These are phyloP conservation scores for Podargus strigoides DNA, from an alignment of 2,797 vertebrate genomes.

Conservation along the genomic window DNA sequence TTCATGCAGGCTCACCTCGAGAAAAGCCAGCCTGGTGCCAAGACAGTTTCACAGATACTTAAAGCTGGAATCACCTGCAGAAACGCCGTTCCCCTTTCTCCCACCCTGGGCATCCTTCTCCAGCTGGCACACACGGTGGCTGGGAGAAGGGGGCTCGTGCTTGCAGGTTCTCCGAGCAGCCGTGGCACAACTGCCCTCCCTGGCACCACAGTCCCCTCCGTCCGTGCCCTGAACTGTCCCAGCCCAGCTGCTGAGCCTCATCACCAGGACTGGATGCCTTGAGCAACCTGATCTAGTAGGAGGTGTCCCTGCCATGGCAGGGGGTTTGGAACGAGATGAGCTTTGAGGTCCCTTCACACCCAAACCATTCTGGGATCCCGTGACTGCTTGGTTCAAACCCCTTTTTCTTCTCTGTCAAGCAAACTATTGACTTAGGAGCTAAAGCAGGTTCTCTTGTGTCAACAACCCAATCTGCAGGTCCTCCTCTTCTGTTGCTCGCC, in stretches of 20 bases:
- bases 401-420: background rate
- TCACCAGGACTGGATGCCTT: too few species aligned
- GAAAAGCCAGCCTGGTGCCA: background rate
- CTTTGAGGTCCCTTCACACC: too few species aligned
- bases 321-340: too few species aligned
- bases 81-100: background rate
- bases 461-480: background rate
- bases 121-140: background rate
- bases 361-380: too few species aligned
- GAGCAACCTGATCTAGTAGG: too few species aligned
- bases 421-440: background rate
- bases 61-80: background rate
- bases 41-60: background rate
- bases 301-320: too few species aligned
- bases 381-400: too few species aligned
- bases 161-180: background rate
- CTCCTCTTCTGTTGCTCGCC: background rate
- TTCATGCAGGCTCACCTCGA: background rate
- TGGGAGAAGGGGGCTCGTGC: background rate
- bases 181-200: too few species aligned
- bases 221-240: too few species aligned
- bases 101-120: background rate
- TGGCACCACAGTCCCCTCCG: fast-evolving
- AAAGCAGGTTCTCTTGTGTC: background rate
- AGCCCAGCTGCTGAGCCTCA: background rate